Conservation (phyloP, 2,113 vertebrate genomes). For the Illadopsis cleaveri region DNA sequence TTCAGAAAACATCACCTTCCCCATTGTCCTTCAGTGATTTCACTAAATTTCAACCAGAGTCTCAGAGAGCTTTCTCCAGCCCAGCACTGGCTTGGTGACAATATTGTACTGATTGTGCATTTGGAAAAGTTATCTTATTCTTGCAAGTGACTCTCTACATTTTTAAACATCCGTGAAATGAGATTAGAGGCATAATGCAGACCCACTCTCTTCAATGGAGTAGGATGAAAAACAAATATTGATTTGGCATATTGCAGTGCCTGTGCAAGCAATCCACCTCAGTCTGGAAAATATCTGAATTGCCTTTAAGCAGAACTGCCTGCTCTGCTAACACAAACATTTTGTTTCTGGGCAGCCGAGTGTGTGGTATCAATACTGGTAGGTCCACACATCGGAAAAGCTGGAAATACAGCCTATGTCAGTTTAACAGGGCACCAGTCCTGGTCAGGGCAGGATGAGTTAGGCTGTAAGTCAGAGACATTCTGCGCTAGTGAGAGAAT, state of each 20-base stretch:
- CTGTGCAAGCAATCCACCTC: accelerated
- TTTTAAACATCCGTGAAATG: not conserved
- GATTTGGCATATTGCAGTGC: not conserved
- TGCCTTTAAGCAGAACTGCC: not conserved
- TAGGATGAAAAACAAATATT: not conserved
- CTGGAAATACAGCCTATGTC: not conserved
- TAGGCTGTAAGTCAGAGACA: not conserved
- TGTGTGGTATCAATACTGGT: accelerated
- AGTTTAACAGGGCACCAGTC: not conserved
- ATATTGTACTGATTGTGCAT: not conserved
- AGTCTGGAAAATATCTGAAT: accelerated
- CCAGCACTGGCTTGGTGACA: not conserved
- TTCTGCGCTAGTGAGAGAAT: not conserved
- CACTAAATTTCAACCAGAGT: not conserved
- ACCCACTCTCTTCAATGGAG: not conserved
- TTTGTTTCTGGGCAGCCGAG: not conserved
- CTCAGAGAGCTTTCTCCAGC: not conserved
- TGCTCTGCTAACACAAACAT: not conserved
- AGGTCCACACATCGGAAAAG: not conserved
- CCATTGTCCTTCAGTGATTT: not conserved
- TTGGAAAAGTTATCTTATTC: not conserved
- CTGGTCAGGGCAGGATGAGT: not conserved
- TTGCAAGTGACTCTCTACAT: not conserved
- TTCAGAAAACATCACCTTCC: not conserved
- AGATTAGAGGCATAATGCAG: not conserved